These are phyloP conservation scores for Drosophila santomea DNA, from an alignment of 1,140 invertebrate species.

Conservation along the genomic window DNA sequence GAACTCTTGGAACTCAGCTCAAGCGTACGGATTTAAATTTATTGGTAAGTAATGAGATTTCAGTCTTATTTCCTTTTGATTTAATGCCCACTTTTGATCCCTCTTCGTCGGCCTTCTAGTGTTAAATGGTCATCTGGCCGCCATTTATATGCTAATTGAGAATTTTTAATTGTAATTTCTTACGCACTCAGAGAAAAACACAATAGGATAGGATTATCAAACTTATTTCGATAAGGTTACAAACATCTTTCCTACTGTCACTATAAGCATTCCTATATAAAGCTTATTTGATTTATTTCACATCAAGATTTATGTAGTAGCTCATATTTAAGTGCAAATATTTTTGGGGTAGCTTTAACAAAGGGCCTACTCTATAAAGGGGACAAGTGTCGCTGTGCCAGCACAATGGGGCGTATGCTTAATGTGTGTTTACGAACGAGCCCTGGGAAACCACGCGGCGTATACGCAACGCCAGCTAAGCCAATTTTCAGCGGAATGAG, in stretches of 20 bases:
- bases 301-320: background rate
- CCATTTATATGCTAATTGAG: constrained; percentile 79
- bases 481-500: constrained; percentile 53
- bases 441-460: constrained; percentile 6
- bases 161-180: constrained; percentile 62
- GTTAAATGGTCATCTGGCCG: constrained; percentile 55
- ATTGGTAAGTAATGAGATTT: constrained; percentile 41
- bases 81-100: constrained; percentile 3
- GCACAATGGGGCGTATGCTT: constrained; percentile 36
- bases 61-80: constrained; percentile 10
- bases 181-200: constrained; percentile 3
- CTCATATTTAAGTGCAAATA: background rate
- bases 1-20: constrained; percentile 10
- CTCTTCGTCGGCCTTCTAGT: constrained; percentile 29
- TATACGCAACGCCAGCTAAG: constrained; percentile 55
- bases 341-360: background rate
- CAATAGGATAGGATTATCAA: too few relatives aligned
- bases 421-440: background rate
- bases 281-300: too few relatives aligned
- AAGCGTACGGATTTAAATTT: constrained; percentile 26
- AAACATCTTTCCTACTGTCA: too few relatives aligned
- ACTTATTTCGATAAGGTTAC: too few relatives aligned
- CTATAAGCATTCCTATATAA: too few relatives aligned
- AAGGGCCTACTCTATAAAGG: constrained; percentile 20
- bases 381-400: constrained; percentile 27